A percentile compares a stretch with the other conserved stretches of the same genome.
Evolutionary conservation across 2,113 vertebrate genomes (phyloP).

Genomic region (Zosterops borbonicus): DNA sequence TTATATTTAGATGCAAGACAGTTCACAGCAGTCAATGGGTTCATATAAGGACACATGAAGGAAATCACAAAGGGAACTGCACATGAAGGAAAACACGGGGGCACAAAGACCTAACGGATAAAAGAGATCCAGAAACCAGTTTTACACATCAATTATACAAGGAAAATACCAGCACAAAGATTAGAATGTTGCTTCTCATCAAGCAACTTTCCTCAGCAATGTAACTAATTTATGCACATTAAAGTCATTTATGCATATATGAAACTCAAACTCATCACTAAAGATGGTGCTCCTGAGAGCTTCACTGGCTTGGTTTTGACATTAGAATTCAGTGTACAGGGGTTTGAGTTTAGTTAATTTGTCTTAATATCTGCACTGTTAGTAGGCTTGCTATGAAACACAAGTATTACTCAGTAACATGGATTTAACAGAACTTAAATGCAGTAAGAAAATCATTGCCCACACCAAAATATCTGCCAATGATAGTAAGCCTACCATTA

Average conservation of each 20-base stretch:
- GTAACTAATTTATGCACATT: neutral
- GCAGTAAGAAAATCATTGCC: neutral
- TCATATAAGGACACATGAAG: slow-evolving; percentile 26
- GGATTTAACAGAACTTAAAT: neutral
- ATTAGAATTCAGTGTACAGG: neutral
- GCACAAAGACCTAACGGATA: neutral
- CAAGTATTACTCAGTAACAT: neutral
- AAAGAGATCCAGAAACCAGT: slow-evolving; percentile 13
- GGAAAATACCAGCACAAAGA: neutral
- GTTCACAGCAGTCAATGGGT: neutral
- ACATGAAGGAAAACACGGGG: neutral
- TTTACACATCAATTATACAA: neutral
- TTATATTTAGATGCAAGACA: slow-evolving; percentile 42
- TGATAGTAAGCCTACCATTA: neutral
- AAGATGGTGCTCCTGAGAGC: neutral
- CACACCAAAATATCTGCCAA: neutral
- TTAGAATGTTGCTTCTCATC: neutral
- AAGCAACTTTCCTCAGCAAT: neutral
- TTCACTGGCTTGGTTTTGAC: neutral
- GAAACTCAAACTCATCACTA: neutral
- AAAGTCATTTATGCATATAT: neutral
- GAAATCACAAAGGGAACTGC: neutral
- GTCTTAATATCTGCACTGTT: neutral
- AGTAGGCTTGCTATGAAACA: neutral
- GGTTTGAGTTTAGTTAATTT: neutral